phyloP scores from a whole-genome alignment of 23 tunicate genomes.

The Ciona savignyi region DNA sequence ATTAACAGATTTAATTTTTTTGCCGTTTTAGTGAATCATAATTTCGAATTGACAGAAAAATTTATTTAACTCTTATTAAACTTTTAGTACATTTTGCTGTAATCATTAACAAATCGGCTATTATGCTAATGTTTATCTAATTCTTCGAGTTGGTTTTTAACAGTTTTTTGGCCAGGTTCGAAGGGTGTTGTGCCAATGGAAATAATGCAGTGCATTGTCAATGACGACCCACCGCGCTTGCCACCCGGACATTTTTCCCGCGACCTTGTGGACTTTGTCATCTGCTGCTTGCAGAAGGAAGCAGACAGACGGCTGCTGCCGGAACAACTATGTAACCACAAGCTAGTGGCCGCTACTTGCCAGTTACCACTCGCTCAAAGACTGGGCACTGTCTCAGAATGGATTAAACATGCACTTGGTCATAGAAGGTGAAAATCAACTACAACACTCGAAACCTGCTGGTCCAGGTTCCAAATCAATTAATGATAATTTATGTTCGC shows the following conservation, averaged over 20 bases:
- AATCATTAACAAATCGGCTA: background rate
- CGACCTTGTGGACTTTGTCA: conserved; percentile 47
- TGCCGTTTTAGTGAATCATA: too few species aligned
- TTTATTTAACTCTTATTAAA: background rate
- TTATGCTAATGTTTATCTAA: background rate
- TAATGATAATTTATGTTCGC: too few species aligned
- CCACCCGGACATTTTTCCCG: conserved; percentile 22
- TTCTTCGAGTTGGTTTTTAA: too few species aligned
- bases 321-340: conserved; percentile 49
- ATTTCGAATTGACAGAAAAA: too few species aligned
- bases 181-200: conserved; percentile 91
- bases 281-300: conserved; percentile 80
- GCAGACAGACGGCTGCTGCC: conserved; percentile 56
- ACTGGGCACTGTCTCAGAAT: background rate
- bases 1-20: too few species aligned
- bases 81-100: background rate
- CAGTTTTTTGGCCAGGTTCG: conserved; percentile 30
- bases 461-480: too few species aligned
- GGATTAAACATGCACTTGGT: too few species aligned
- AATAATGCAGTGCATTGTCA: conserved; percentile 86
- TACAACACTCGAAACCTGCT: too few species aligned
- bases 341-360: conserved; percentile 22
- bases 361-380: conserved; percentile 6
- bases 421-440: background rate
- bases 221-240: conserved; percentile 72